Evolutionary conservation across 2,113 vertebrate genomes (phyloP).

Genomic region (Scortum barcoo): DNA sequence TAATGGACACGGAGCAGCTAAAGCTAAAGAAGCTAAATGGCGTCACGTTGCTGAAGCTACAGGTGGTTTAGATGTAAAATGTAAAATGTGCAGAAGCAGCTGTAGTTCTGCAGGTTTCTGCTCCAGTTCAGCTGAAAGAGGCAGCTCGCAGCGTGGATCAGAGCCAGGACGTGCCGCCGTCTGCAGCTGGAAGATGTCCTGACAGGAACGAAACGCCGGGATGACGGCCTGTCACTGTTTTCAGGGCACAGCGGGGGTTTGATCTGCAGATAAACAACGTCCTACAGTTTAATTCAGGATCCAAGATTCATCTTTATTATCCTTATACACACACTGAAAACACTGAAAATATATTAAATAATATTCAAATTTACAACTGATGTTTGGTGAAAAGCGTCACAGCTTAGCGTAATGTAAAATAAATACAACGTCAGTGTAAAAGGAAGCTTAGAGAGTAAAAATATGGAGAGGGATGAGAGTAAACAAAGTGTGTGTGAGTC

Average conservation of each 20-base stretch:
- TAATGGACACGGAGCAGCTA: neutral
- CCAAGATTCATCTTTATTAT: neutral
- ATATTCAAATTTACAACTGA: too few species aligned
- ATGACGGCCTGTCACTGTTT: constrained; percentile 26
- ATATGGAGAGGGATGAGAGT: too few species aligned
- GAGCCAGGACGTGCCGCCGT: constrained; percentile 54
- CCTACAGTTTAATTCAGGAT: neutral
- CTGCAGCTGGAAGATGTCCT: constrained; percentile 52
- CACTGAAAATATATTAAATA: too few species aligned
- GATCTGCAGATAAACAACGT: neutral
- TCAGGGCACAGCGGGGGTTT: too few species aligned
- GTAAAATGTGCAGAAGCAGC: neutral
- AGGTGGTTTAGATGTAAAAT: too few species aligned
- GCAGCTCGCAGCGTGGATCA: constrained; percentile 38
- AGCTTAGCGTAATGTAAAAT: too few species aligned
- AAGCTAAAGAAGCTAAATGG: neutral
- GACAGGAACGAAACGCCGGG: constrained; percentile 18
- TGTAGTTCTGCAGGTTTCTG: constrained; percentile 15
- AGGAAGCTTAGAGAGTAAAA: too few species aligned
- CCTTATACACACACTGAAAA: neutral
- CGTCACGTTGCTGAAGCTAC: neutral
- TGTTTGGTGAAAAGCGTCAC: too few species aligned
- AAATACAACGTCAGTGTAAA: too few species aligned
- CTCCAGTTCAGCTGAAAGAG: constrained; percentile 33
- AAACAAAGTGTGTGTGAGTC: too few species aligned